These are phyloP conservation scores for Plodia interpunctella DNA, from an alignment of 1,140 invertebrate species.

Conservation along the genomic window DNA sequence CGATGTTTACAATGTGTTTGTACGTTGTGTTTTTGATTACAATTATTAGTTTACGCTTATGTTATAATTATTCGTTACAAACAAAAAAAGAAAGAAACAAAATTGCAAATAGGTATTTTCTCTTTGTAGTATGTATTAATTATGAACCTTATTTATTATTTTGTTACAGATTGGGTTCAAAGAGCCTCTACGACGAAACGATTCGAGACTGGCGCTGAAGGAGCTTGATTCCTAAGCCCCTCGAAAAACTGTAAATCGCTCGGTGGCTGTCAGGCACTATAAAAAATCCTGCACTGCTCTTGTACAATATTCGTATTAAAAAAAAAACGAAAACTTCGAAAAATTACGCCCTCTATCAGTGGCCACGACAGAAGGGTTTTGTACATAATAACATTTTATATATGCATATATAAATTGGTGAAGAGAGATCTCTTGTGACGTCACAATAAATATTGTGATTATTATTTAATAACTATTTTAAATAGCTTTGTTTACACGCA, in stretches of 20 bases:
- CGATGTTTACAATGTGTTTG: no score
- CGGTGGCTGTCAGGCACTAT: constrained; percentile 61
- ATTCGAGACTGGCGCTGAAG: constrained; percentile 52
- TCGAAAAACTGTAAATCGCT: constrained; percentile 64
- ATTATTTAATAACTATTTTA: constrained; percentile 26
- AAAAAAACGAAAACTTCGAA: constrained; percentile 51
- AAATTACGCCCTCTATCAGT: constrained; percentile 56
- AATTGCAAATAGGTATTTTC: no score
- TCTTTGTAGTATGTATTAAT: no score
- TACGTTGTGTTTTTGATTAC: no score
- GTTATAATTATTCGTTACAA: no score
- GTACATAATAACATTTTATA: constrained; percentile 49
- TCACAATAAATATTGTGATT: constrained; percentile 68
- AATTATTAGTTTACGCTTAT: no score
- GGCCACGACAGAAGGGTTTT: constrained; percentile 64
- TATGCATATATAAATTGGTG: constrained; percentile 70
- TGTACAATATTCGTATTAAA: constrained; percentile 50
- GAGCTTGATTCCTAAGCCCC: constrained; percentile 36
- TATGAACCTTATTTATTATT: background rate
- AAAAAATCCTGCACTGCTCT: constrained; percentile 60
- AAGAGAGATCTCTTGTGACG: constrained; percentile 72
- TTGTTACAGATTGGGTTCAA: constrained; percentile 65
- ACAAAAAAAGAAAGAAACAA: no score
- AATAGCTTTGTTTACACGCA: constrained; percentile 41
- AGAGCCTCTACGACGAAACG: constrained; percentile 60